Evolutionary conservation across 1,140 invertebrate genomes (phyloP), one percentile per base, ranked within the genome.

Genomic region (Metaphire vulgaris): DNA sequence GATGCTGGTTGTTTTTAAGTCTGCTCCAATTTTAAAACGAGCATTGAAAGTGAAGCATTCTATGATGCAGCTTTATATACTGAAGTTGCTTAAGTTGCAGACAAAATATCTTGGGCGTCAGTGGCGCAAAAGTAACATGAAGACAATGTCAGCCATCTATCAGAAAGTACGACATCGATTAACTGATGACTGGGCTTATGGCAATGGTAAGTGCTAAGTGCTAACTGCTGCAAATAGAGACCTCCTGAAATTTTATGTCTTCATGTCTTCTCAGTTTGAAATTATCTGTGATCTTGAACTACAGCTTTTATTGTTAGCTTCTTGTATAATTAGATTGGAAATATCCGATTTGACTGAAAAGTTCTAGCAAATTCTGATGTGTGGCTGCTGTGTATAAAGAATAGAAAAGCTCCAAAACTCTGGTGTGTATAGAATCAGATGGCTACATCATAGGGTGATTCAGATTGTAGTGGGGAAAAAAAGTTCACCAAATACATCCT

Each of bases 121-220:
- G 82, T 99, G 98, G 98, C 89, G 98, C 2, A 99, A 99, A 87
- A 93, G 93, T 0, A 99, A 99, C 85, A 99, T 99, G 97, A 99
- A 98, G 85, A 98, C 96, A 0, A 97, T 99, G 88, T 98, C 95
- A 85, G 95, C 96, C 41, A 99, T 99, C 84, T 99, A 99, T 87
- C 92, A 95, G 72, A 99, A 98, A 90, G 97, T 91, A 14, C 81
- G 89, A 41, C 88, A 89, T 82, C 94, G 74, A 87, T 88, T 99
- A 0, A 99, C 98, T 83, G 98, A 99, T 87, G 98, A 99, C 84
- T 99, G 98, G 98, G 98, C 97, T 16, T 99, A 94, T 89, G 97
- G 97, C 41, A 99, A 99, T 89, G 92, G 91, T 92, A 87, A 85
- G 80, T 70, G 2, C 12, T 0, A 21, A n/a, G 21, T 71, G 31